These are phyloP conservation scores for Nettapus auritus DNA, from an alignment of 2,113 vertebrate species.

Conservation along the genomic window DNA sequence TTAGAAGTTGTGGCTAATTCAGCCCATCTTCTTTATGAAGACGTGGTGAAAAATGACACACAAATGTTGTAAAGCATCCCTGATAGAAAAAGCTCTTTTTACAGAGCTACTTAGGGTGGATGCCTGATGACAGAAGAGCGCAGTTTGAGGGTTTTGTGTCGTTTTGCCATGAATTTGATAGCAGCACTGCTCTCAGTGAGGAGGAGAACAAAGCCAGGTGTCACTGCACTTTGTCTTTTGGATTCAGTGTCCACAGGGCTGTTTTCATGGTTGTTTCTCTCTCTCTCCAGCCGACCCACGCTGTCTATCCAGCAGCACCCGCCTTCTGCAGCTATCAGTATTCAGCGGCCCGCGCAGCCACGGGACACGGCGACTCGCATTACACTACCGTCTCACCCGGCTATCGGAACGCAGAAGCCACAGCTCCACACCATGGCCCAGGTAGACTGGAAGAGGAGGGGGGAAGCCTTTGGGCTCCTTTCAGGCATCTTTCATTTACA, in stretches of 20 bases:
- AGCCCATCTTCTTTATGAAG: not conserved
- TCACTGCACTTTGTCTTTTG: not conserved
- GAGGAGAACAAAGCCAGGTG: not conserved
- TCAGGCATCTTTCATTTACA: fast-evolving
- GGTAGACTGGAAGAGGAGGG: constrained; percentile 65
- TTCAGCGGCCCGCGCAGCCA: constrained; percentile 88
- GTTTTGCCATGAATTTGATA: fast-evolving
- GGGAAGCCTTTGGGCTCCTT: not conserved
- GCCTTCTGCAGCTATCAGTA: constrained; percentile 88
- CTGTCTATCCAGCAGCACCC: constrained; percentile 90
- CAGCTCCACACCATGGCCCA: constrained; percentile 94
- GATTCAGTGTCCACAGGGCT: fast-evolving
- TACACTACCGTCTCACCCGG: constrained; percentile 92
- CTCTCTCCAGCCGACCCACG: constrained; percentile 82
- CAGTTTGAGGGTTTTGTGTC: fast-evolving
- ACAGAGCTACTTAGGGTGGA: fast-evolving
- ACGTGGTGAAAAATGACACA: not conserved
- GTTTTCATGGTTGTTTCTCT: not conserved
- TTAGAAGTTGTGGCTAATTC: not conserved
- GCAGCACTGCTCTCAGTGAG: not conserved
- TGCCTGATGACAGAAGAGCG: not conserved
- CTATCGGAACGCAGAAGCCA: constrained; percentile 87
- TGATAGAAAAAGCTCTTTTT: not conserved
- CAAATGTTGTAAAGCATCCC: not conserved
- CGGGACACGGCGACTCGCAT: constrained; percentile 89